Base-by-base conservation (phyloP, 2,113 vertebrate species). In the Mesocricetus auratus region DNA sequence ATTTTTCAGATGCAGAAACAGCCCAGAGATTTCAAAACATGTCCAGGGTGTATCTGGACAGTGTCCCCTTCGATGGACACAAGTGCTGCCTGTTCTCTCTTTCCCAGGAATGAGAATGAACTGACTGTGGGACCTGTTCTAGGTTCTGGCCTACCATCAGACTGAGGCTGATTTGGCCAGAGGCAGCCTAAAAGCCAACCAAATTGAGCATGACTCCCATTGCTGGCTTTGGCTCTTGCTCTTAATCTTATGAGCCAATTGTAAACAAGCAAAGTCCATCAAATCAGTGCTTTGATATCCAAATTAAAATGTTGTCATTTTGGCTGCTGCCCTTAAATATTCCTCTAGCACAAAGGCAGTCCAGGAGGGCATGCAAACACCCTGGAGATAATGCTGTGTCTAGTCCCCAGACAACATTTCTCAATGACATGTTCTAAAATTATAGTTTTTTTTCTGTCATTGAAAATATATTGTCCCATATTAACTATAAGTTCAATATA, bases 1-100 rank as follows among this genome's bases (percentile, higher is more conserved):
- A 96, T 98, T 97, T 98, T 98, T 96, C 97, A 98, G 97, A 97
- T 98, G 97, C 96, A 98, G 98, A 98, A 97, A 94, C 97, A 97
- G 86, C 96, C 96, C 97, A 96, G 96, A 97, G 96, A 96, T 98
- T 97, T 97, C 96, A 96, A 97, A 97, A 96, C 86, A 96, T 97
- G 58, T 97, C 91, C 97, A 98, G 98, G 89, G 95, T 96, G 93
- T 94, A 95, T 94, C 93, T 97, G 91, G 97, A 93, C 95, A 97
- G 95, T 98, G 95, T 97, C 93, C 97, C 92, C 95, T 97, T 92
- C 94, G 96, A 97, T 91, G 97, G 91, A 97, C 95, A 98, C 97
- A 97, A 97, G 94, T 97, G 97, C 95, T 97, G 94, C 93, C 96
- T 97, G 78, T 97, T 97, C 92, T 97, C 92, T 97, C 91, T 97